These are phyloP conservation scores for Leucosticte australis DNA, from an alignment of 2,113 vertebrate species.

Conservation along the genomic window DNA sequence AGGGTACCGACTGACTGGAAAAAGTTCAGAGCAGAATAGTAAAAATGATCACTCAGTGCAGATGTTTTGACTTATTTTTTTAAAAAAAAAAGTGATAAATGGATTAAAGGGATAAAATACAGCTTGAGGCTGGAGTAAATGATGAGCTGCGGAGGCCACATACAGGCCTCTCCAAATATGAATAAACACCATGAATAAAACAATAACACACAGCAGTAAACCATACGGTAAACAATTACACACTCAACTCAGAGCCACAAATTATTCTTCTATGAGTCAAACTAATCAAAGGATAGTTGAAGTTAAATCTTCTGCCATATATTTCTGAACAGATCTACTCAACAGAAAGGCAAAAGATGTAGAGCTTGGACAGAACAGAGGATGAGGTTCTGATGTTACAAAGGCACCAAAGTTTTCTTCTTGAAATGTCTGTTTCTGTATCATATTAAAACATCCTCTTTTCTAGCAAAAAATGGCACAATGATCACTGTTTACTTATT, in stretches of 20 bases:
- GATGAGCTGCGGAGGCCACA: neutral
- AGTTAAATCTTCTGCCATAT: neutral
- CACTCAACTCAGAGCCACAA: neutral
- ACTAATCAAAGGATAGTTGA: neutral
- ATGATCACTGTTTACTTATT: neutral
- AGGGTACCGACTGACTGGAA: slow-evolving; percentile 1
- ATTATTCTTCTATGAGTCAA: neutral
- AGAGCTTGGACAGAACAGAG: neutral
- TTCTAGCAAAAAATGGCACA: neutral
- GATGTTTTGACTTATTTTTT: neutral
- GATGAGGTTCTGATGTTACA: neutral
- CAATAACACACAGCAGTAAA: neutral
- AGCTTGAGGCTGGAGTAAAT: neutral
- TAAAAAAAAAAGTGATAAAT: no score
- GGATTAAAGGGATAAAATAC: neutral
- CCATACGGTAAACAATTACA: neutral
- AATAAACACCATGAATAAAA: neutral
- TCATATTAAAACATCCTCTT: neutral
- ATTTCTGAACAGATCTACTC: neutral
- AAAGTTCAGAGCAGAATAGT: neutral
- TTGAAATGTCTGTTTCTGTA: neutral
- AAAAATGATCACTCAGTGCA: neutral
- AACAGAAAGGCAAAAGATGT: neutral
- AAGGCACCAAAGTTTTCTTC: neutral
- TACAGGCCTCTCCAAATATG: neutral